Evolutionary conservation across 2,888 invertebrate species (phyloP), one percentile per base, ranked within the genome.

Genomic region (Melolontha melolontha): DNA sequence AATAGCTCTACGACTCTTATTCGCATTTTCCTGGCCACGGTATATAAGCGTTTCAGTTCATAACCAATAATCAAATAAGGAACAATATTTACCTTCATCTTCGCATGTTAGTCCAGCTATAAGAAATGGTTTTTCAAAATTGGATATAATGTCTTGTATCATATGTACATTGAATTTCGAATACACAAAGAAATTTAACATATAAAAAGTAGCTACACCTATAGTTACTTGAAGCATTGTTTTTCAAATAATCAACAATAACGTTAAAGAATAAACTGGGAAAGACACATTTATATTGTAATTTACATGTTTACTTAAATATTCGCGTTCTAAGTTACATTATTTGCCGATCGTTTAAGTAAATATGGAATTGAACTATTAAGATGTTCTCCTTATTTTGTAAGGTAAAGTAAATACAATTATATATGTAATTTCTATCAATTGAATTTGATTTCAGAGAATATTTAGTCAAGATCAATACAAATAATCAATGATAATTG

Each of bases 31-130:
- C n/a, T n/a, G n/a, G n/a, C n/a, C n/a, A n/a, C n/a, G n/a, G n/a
- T n/a, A n/a, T n/a, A n/a, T 59, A 44, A 29, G 11, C 8, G 29
- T 29, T 47, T 10, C 6, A 17, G 8, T 8, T 47, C 4, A 47
- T 14, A 2, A 22, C 2, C 22, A 22, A n/a, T 14, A 14, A n/a
- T 8, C 1, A 14, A 14, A 2, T 6, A 16, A 14, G 17, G 4
- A 22, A 16, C 12, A 1, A 11, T 16, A 49, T 57, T 62, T 71
- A 77, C 77, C 75, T 41, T 54, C 72, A 54, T 69, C 71, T 14
- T 74, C 68, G 66, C 77, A 78, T 7, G 74, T 72, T 65, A 74
- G 71, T 51, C 72, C 70, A 12, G 74, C 72, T 39, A 77, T 64
- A 40, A 68, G 57, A 22, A 64, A 14, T 29, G 71, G 64, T 64